Conservation (phyloP, 2,888 invertebrate genomes). For the Temnothorax unifasciatus region DNA sequence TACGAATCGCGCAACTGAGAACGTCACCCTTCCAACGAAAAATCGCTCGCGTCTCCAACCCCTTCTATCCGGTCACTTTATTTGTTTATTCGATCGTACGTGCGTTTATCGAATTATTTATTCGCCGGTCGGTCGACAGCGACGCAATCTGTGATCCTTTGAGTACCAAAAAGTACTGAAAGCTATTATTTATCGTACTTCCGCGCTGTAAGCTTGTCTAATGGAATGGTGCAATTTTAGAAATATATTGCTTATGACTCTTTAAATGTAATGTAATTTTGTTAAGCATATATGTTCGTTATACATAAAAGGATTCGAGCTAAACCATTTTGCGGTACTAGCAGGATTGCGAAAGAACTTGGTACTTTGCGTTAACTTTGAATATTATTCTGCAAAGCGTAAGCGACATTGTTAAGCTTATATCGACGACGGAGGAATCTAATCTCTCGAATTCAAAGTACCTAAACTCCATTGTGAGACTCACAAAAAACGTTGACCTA, state of each 20-base stretch:
- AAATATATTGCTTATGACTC: background rate
- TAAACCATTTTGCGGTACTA: background rate
- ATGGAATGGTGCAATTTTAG: background rate
- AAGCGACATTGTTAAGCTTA: background rate
- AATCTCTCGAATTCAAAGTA: slow-evolving; percentile 12
- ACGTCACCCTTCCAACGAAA: slow-evolving; percentile 1
- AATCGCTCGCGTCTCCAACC: background rate
- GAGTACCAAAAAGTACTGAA: slow-evolving; percentile 6
- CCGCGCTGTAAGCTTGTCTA: slow-evolving; percentile 19
- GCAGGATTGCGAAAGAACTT: background rate
- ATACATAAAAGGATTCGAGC: background rate
- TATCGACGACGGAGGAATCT: background rate
- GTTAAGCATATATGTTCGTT: background rate
- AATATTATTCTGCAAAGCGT: slow-evolving; percentile 12
- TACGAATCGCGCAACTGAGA: slow-evolving; percentile 69
- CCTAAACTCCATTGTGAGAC: background rate
- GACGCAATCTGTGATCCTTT: slow-evolving; percentile 41
- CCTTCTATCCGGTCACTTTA: background rate
- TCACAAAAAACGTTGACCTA: slow-evolving; percentile 11
- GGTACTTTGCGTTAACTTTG: background rate
- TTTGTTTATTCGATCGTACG: background rate
- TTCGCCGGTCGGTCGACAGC: slow-evolving; percentile 3
- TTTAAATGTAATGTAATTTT: slow-evolving; percentile 27
- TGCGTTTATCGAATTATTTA: slow-evolving; percentile 38
- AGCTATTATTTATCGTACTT: slow-evolving; percentile 32